phyloP scores from a whole-genome alignment of 2,797 vertebrate genomes.

The Dendrocincla tyrannina region DNA sequence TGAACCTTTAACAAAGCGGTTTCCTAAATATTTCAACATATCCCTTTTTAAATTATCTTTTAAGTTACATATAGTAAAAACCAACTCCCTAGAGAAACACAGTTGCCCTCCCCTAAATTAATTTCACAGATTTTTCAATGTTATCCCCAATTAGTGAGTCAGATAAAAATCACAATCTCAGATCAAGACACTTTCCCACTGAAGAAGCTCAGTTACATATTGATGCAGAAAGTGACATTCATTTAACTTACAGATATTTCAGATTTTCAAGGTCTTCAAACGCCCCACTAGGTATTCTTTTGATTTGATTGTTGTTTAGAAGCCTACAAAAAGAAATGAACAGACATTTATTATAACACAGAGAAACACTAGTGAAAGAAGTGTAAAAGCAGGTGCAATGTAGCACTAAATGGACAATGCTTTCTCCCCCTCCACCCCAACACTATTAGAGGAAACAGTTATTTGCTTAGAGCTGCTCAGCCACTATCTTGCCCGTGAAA shows the following conservation, averaged over 20 bases:
- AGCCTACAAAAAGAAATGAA: constrained; percentile 80
- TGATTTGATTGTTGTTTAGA: constrained; percentile 97
- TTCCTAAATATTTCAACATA: neutral
- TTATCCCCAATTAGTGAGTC: neutral
- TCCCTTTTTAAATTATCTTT: neutral
- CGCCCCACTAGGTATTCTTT: constrained; percentile 88
- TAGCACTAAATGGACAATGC: neutral
- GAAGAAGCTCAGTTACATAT: neutral
- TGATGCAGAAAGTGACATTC: neutral
- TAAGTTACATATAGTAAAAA: neutral
- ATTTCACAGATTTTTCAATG: neutral
- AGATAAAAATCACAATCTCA: neutral
- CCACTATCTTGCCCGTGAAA: neutral
- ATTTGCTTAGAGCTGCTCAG: neutral
- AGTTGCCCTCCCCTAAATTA: neutral
- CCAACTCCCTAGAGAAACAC: neutral
- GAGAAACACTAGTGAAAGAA: too few relatives aligned
- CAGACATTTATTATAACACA: neutral
- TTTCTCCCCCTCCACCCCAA: neutral
- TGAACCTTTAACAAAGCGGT: neutral
- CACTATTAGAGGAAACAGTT: neutral
- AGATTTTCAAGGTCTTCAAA: constrained; percentile 98
- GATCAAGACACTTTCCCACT: neutral
- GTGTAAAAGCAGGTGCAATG: neutral
- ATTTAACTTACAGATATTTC: constrained; percentile 95